Evolutionary conservation across 2,888 invertebrate species (phyloP).

Genomic region (Diogma glabrata): DNA sequence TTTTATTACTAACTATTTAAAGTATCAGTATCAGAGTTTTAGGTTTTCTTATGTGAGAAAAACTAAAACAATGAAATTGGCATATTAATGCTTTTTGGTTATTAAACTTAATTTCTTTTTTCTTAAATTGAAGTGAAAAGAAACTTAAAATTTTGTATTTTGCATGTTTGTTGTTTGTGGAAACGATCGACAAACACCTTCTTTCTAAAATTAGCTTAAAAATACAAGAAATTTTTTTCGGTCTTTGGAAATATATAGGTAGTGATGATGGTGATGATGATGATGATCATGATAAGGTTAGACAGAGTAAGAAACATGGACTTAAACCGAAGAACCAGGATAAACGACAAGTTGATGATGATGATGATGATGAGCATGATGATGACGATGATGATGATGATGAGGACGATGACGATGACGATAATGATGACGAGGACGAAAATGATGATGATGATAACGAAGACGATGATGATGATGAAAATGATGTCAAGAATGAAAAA

Average conservation of each 20-base stretch:
- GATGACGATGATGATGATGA: slow-evolving; percentile 30
- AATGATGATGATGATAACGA: slow-evolving; percentile 35
- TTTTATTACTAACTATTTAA: too few species aligned
- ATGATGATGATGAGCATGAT: slow-evolving; percentile 38
- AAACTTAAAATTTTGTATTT: slow-evolving; percentile 5
- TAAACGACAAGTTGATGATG: slow-evolving; percentile 39
- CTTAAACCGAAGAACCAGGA: slow-evolving; percentile 25
- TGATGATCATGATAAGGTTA: slow-evolving; percentile 33
- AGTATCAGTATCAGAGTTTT: too few species aligned
- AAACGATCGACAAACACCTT: too few species aligned
- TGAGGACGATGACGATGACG: slow-evolving; percentile 33
- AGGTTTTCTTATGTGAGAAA: too few species aligned
- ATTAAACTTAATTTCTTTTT: too few species aligned
- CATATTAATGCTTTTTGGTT: too few species aligned
- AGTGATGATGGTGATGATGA: slow-evolving; percentile 37
- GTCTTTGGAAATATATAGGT: too few species aligned
- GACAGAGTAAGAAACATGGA: neutral
- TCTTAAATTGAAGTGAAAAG: too few species aligned
- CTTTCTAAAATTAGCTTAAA: too few species aligned
- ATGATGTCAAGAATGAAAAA: slow-evolving; percentile 35
- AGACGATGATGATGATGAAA: slow-evolving; percentile 35
- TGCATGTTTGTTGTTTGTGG: slow-evolving; percentile 8
- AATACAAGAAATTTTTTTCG: too few species aligned
- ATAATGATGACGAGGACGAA: slow-evolving; percentile 32
- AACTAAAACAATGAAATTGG: too few species aligned